Evolutionary conservation across 2,113 vertebrate genomes (phyloP).

Genomic region (Anhinga rufa): DNA sequence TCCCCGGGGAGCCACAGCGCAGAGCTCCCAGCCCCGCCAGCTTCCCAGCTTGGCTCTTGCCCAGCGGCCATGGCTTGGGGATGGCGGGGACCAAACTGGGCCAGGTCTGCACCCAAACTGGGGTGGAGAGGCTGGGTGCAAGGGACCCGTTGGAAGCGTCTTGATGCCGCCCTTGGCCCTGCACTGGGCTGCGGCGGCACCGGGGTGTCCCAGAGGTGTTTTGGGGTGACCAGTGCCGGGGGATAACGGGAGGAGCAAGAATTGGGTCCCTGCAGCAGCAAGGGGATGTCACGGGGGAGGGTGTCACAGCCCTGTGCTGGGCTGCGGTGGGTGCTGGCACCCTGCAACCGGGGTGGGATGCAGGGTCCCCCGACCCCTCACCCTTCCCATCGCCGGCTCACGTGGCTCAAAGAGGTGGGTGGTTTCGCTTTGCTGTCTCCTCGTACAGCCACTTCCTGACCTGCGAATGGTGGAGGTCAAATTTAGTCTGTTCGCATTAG

Average conservation of each 20-base stretch:
- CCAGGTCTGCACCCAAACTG: background rate
- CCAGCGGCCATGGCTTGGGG: fast-evolving
- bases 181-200: fast-evolving
- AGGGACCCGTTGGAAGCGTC: fast-evolving
- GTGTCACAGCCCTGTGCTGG: fast-evolving
- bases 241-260: too few species aligned
- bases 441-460: slow-evolving; percentile 49
- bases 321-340: background rate
- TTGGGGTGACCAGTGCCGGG: background rate
- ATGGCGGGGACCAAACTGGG: background rate
- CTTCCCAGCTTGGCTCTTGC: background rate
- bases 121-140: background rate
- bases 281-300: background rate
- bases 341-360: fast-evolving
- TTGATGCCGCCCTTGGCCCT: background rate
- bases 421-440: slow-evolving; percentile 49
- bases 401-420: background rate
- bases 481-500: background rate
- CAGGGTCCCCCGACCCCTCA: fast-evolving
- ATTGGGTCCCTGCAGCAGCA: fast-evolving
- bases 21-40: fast-evolving
- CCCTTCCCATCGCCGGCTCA: background rate
- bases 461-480: background rate
- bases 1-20: background rate
- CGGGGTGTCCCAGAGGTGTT: background rate